Percentiles rank a stretch among this genome's conserved stretches.
Conservation (phyloP, 2,113 vertebrate genomes). For the Chrysemys picta region DNA sequence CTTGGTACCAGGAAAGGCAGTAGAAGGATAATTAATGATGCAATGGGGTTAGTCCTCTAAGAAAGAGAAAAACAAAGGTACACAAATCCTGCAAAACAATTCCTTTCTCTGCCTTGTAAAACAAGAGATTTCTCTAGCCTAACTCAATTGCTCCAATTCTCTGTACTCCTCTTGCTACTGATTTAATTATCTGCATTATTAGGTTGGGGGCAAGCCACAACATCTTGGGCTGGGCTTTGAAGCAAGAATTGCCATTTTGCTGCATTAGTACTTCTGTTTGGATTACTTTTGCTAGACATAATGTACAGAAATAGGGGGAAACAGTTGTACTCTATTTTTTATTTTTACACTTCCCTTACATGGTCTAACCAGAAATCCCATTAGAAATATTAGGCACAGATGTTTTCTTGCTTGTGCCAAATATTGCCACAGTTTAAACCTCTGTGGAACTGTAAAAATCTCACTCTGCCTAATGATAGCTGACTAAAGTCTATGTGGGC, state of each 20-base stretch:
- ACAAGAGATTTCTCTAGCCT: not conserved
- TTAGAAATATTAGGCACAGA: accelerated
- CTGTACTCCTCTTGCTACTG: not conserved
- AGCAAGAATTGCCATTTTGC: not conserved
- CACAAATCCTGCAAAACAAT: not conserved
- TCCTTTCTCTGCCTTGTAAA: not conserved
- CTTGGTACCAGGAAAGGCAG: not conserved
- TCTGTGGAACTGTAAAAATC: not conserved
- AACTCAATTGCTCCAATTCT: not conserved
- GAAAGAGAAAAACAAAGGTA: not conserved
- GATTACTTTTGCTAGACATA: not conserved
- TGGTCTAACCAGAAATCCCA: not conserved
- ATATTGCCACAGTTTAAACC: not conserved
- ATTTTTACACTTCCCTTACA: not conserved
- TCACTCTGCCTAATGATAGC: not conserved
- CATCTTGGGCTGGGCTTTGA: accelerated
- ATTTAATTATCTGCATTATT: not conserved
- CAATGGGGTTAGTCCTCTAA: not conserved
- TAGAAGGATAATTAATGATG: not conserved
- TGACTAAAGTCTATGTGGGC: not conserved
- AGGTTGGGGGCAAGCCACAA: not conserved
- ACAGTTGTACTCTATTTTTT: not conserved
- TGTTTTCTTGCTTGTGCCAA: not conserved
- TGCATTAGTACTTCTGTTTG: not conserved
- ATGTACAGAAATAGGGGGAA: not conserved